phyloP scores from a whole-genome alignment of 2,888 invertebrate genomes.

The Tipula unca region DNA sequence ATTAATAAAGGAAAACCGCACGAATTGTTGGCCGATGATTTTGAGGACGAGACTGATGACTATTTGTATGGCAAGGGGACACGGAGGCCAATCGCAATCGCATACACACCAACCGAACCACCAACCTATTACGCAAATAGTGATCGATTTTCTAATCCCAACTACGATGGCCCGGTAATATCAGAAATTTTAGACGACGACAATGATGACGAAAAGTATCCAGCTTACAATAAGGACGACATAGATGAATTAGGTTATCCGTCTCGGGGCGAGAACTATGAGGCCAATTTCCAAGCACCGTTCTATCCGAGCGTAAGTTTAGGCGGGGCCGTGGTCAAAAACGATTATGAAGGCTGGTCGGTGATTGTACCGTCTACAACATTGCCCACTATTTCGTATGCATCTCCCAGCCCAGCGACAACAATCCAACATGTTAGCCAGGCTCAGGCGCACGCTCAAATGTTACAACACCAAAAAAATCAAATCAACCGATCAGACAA shows the following conservation, averaged over 20 bases:
- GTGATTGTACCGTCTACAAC: slow-evolving; percentile 42
- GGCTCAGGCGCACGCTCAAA: slow-evolving; percentile 29
- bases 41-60: slow-evolving; percentile 28
- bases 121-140: slow-evolving; percentile 29
- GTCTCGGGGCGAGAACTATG: slow-evolving; percentile 37
- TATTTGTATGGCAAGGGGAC: slow-evolving; percentile 37
- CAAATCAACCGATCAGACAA: slow-evolving; percentile 39
- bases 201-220: slow-evolving; percentile 28
- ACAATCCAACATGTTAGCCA: slow-evolving; percentile 19
- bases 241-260: slow-evolving; percentile 22
- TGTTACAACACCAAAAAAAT: slow-evolving; percentile 34
- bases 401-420: background rate
- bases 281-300: slow-evolving; percentile 56
- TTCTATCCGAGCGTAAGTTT: slow-evolving; percentile 58
- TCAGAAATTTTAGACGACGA: slow-evolving; percentile 43
- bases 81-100: slow-evolving; percentile 55
- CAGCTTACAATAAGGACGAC: slow-evolving; percentile 1
- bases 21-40: slow-evolving; percentile 26
- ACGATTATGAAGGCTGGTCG: slow-evolving; percentile 48
- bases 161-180: slow-evolving; percentile 44
- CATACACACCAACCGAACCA: slow-evolving; percentile 52
- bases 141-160: slow-evolving; percentile 42
- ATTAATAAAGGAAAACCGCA: slow-evolving; percentile 35
- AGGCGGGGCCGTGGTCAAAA: slow-evolving; percentile 44
- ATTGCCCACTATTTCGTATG: slow-evolving; percentile 19